phyloP scores from a whole-genome alignment of 2,113 vertebrate species.

The Setophaga coronata region DNA sequence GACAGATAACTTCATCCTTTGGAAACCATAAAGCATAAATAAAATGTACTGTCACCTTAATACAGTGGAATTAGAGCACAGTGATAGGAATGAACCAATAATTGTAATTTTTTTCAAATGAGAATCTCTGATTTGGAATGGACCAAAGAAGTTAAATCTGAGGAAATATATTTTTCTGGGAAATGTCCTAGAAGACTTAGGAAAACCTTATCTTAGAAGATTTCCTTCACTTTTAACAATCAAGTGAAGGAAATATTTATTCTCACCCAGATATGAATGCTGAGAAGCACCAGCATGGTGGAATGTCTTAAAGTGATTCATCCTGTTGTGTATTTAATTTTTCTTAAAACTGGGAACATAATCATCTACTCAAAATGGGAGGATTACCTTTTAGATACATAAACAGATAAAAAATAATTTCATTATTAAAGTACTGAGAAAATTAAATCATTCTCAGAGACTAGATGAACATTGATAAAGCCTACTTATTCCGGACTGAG shows the following conservation, averaged over 20 bases:
- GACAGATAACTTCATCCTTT: background rate
- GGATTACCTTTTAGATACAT: slow-evolving; percentile 53
- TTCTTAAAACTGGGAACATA: slow-evolving; percentile 1
- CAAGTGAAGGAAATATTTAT: background rate
- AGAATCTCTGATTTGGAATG: background rate
- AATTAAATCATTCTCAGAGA: slow-evolving; percentile 46
- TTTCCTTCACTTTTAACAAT: background rate
- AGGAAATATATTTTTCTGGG: background rate
- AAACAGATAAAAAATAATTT: slow-evolving; percentile 42
- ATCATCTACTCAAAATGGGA: background rate
- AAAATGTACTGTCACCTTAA: background rate
- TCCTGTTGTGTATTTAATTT: background rate
- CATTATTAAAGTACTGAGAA: slow-evolving; percentile 45
- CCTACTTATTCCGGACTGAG: slow-evolving; percentile 1
- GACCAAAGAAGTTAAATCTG: background rate
- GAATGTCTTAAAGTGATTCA: background rate
- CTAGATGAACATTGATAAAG: slow-evolving; percentile 45
- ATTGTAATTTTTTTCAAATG: background rate
- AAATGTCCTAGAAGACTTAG: background rate
- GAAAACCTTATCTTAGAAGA: background rate
- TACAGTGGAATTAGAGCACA: background rate
- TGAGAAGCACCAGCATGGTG: background rate
- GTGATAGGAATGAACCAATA: background rate
- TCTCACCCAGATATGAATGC: background rate
- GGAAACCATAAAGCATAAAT: accelerated